Conservation (phyloP, 2,888 invertebrate genomes). For the Hirudinaria manillensis region DNA sequence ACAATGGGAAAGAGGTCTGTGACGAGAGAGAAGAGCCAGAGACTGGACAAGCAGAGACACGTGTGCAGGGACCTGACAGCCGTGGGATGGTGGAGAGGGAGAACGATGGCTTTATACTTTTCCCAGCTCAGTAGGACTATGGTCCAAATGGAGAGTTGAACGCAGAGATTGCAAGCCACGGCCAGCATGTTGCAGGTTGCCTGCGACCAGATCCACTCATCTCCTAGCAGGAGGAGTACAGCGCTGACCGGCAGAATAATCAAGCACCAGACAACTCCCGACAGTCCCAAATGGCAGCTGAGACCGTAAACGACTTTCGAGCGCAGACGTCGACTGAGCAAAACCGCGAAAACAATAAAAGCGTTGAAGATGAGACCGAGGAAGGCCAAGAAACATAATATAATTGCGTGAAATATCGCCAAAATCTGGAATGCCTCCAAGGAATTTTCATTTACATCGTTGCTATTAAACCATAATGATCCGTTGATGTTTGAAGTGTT, state of each 20-base stretch:
- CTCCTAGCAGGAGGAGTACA: neutral
- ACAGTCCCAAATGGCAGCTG: slow-evolving; percentile 25
- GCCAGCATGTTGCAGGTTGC: slow-evolving; percentile 18
- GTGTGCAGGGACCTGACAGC: slow-evolving; percentile 20
- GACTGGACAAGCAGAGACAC: slow-evolving; percentile 7
- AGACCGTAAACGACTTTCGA: slow-evolving; percentile 27
- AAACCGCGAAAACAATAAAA: slow-evolving; percentile 25
- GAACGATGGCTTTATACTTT: slow-evolving; percentile 33
- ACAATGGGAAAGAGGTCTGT: slow-evolving; percentile 25
- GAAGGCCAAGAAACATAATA: neutral
- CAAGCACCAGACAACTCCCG: slow-evolving; percentile 22
- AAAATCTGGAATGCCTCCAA: neutral
- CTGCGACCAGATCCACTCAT: slow-evolving; percentile 2
- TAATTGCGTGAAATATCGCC: neutral
- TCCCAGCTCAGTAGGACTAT: slow-evolving; percentile 30
- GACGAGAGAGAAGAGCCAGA: slow-evolving; percentile 27
- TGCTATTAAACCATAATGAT: neutral
- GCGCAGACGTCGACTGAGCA: slow-evolving; percentile 22
- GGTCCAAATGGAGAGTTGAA: slow-evolving; percentile 31
- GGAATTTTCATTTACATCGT: neutral
- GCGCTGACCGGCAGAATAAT: slow-evolving; percentile 16
- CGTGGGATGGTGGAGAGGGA: slow-evolving; percentile 29
- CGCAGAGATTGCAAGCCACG: slow-evolving; percentile 11
- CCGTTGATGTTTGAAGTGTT: neutral
- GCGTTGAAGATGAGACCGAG: slow-evolving; percentile 28